Conservation (phyloP, 2,797 vertebrate species). For the Emys orbicularis region DNA sequence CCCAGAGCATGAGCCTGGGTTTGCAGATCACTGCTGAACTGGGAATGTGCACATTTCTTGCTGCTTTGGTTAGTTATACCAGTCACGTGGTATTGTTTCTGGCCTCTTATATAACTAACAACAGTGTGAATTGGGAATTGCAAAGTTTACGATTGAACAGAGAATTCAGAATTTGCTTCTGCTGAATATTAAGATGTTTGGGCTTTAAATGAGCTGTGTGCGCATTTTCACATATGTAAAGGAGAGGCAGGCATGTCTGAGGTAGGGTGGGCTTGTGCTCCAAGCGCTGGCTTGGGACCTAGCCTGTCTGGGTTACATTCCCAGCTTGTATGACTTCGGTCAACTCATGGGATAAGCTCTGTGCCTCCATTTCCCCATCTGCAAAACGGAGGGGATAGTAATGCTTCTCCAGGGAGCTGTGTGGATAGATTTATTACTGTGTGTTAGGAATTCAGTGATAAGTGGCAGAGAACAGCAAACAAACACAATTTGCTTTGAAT, state of each 20-base stretch:
- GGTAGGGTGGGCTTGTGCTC: background rate
- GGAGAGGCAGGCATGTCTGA: background rate
- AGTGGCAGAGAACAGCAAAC: background rate
- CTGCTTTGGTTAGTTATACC: background rate
- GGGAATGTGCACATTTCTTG: background rate
- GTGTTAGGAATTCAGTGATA: background rate
- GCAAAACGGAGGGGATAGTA: background rate
- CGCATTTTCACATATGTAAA: background rate
- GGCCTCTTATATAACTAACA: background rate
- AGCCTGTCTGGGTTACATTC: background rate
- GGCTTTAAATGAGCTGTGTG: background rate
- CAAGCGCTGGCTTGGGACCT: background rate
- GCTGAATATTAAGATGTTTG: background rate
- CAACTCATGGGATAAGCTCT: background rate
- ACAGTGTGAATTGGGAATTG: background rate
- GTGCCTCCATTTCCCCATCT: background rate
- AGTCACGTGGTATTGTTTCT: background rate
- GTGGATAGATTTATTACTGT: background rate
- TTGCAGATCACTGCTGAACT: background rate
- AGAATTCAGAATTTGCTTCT: background rate
- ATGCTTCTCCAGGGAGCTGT: background rate
- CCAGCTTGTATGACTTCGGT: accelerated
- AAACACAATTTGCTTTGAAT: background rate
- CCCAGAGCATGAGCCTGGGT: background rate
- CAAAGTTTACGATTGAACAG: background rate